Evolutionary conservation across 2,797 vertebrate genomes (phyloP).

Genomic region (Typhlichthys subterraneus): DNA sequence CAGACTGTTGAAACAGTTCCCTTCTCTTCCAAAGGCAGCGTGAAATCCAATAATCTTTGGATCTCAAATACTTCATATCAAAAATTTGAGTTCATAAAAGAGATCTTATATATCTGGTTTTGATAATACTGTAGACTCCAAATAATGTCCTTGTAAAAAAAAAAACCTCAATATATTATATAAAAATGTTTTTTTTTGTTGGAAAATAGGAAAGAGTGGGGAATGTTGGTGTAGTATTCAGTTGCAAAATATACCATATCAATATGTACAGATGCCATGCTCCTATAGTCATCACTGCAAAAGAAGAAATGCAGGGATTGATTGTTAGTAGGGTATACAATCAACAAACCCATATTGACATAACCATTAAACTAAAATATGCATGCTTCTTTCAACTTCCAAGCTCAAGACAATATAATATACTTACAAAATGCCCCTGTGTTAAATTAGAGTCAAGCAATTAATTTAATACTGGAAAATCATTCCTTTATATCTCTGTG

Average conservation of each 20-base stretch:
- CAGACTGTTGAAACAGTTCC: conserved; percentile 2
- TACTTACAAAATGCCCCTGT: conserved; percentile 71
- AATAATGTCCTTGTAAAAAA: conserved; percentile 59
- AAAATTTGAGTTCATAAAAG: conserved; percentile 35
- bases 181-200: conserved; percentile 75
- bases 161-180: conserved; percentile 90
- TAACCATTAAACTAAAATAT: neutral
- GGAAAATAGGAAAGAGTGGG: conserved; percentile 55
- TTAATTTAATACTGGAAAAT: conserved; percentile 22
- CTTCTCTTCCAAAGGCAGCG: conserved; percentile 33
- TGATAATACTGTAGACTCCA: conserved; percentile 53
- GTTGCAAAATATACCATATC: conserved; percentile 87
- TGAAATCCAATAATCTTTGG: conserved; percentile 41
- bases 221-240: conserved; percentile 69
- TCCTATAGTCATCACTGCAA: conserved; percentile 90
- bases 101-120: conserved; percentile 7
- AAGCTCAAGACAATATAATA: conserved; percentile 24
- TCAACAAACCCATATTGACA: conserved; percentile 8
- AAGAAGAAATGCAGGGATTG: conserved; percentile 61
- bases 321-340: conserved; percentile 42
- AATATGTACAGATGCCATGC: conserved; percentile 88
- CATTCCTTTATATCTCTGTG: conserved; percentile 1
- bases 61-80: conserved; percentile 29
- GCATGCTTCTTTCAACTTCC: conserved; percentile 28
- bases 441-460: conserved; percentile 59